phyloP scores from a whole-genome alignment of 2,113 vertebrate species.

The Chitala chitala region DNA sequence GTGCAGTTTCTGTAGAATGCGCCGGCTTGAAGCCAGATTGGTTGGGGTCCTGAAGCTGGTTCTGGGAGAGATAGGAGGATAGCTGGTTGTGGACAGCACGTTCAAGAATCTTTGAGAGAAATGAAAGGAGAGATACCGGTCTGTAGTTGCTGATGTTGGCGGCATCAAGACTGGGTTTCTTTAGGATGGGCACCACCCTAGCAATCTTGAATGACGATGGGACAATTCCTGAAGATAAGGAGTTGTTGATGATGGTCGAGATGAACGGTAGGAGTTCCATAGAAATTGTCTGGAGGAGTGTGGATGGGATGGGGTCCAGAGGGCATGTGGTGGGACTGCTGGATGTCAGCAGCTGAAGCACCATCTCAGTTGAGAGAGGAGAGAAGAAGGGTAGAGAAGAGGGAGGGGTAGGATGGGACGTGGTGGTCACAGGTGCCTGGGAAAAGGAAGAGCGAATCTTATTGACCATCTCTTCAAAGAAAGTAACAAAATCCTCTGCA shows the following conservation, averaged over 20 bases:
- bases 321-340: not conserved
- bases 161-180: not conserved
- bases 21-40: no score
- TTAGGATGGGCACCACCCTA: not conserved
- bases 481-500: no score
- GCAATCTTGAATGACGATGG: not conserved
- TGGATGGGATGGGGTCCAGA: not conserved
- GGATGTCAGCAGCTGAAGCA: not conserved
- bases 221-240: not conserved
- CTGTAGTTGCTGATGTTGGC: not conserved
- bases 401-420: no score
- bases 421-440: not conserved
- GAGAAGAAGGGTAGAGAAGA: not conserved
- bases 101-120: no score
- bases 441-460: not conserved
- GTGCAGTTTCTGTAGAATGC: no score
- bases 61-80: no score
- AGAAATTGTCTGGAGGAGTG: not conserved
- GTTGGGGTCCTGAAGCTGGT: no score
- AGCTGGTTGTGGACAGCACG: no score
- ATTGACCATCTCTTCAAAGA: not conserved
- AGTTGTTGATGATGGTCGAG: not conserved
- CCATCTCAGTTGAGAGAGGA: not conserved
- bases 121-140: no score
- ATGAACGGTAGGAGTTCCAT: no score